A percentile compares a stretch with the other conserved stretches of the same genome.
Evolutionary conservation across 2,113 vertebrate genomes (phyloP).

Genomic region (human (Homo sapiens)): DNA sequence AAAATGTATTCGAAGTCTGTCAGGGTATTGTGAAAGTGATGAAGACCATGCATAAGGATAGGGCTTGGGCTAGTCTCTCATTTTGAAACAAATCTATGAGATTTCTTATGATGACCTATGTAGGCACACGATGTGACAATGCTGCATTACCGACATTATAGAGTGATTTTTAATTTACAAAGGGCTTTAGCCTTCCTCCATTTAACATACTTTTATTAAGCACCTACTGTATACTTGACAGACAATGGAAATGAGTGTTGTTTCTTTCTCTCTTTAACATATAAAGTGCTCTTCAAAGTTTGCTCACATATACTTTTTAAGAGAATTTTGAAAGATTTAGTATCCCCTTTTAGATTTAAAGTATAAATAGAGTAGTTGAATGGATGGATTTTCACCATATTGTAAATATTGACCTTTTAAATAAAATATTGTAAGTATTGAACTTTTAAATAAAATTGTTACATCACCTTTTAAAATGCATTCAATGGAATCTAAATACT

Average conservation of each 20-base stretch:
- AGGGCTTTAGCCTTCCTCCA: neutral
- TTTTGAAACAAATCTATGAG: neutral
- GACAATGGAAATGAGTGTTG: neutral
- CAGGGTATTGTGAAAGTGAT: neutral
- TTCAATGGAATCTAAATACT: neutral
- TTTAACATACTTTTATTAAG: neutral
- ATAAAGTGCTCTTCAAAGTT: constrained; percentile 4
- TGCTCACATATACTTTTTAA: neutral
- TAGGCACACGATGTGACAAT: neutral
- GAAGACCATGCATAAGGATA: neutral
- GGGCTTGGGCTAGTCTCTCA: neutral
- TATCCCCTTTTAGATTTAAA: neutral
- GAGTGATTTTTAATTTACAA: neutral
- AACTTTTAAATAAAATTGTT: constrained; percentile 28
- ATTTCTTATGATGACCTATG: neutral
- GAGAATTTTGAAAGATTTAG: neutral
- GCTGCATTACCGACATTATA: neutral
- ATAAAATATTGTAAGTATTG: neutral
- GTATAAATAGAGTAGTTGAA: neutral
- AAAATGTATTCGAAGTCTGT: neutral
- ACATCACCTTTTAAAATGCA: constrained; percentile 49
- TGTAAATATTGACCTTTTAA: neutral
- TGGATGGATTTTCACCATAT: neutral
- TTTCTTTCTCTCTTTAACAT: neutral
- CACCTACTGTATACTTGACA: neutral